Evolutionary conservation across 2,113 vertebrate species (phyloP), one percentile per base, ranked within the genome.

Genomic region (Hylia prasina): DNA sequence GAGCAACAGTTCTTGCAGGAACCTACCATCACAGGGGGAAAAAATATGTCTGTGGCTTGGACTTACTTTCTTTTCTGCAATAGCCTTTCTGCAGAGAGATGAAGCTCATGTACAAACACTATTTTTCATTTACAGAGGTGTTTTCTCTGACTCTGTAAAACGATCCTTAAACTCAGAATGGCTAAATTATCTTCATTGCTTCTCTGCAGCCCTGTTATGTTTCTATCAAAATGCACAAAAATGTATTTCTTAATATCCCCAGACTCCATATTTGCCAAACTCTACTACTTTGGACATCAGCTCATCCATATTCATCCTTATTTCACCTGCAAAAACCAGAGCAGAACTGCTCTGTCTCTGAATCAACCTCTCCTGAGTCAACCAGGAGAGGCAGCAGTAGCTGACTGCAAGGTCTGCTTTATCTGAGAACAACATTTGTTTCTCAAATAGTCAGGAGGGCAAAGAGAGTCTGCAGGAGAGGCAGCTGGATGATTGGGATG

Each of bases 241-340:
- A 93, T 93, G 45, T 83, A 53, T 61, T 58, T 87, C 87, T 90
- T 95, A 87, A 95, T 96, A 93, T 96, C 83, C 68, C 75, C 71
- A 65, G 88, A 58, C 75, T 96, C 85, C 48, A 13, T 90, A 58
- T 89, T 95, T 90, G 88, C 77, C 33, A 19, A 40, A 80, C 48
- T 89, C 44, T 81, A 87, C 47, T 25, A 78, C 50, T 72, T 75
- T 47, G 63, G 65, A 89, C 10, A 60, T 80, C 72, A 81, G 56
- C 81, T 96, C 81, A 86, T 94, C 57, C 75, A 89, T 95, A 96
- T 93, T 96, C 60, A 92, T 93, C 63, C 48, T 71, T 90, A 44
- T 50, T 93, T 78, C 89, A 93, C 83, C 86, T 90, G 63, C 64
- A 81, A 76, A 64, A 81, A 54, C 76, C 50, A 39, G 7, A 71